Base-by-base conservation (phyloP, 2,797 vertebrate species). In the Anguilla pacifica region DNA sequence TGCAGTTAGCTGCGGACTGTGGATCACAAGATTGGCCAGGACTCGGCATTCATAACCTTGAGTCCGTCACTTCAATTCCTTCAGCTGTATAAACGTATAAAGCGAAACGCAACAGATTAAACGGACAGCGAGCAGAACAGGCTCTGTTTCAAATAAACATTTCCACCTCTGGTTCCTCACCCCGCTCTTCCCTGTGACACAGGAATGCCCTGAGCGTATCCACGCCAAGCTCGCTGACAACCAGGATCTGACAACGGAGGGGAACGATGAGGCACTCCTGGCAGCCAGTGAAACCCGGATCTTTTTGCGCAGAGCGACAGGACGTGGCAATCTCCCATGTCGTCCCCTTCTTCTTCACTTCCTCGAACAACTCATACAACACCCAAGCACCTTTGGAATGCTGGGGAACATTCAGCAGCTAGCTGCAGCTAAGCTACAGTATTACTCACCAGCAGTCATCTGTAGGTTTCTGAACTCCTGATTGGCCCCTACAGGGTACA, bases 191-290 rank as follows among this genome's bases (percentile, higher is more conserved):
- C 79, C 13, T 85, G 86, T 57, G 82, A 89, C 86, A 82, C 84
- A 9, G 22, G 87, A 87, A 88, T 88, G 84, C 61, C 89, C 67
- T 83, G 53, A 87, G 4, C 35, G 35, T 90, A 92, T 92, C 92
- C 25, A 3, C 3, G 90, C 70, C 87, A 31, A 86, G 86, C 82
- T 90, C 91, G 89, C 84, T 90, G 93, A 93, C 88, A 88, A 90
- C 86, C 81, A 90, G 88, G 86, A 88, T 72, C 87, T 53, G 10
- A 85, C 51, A 88, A 91, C 92, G 93, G 87, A 93, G 91, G 89
- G 90, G 89, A 93, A 91, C 13, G 84, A 31, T 19, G 90, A 89
- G 43, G 53, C 89, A 90, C 92, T 51, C 90, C 90, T 88, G 70
- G 90, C 81, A 88, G 83, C 85, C 61, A 90, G 91, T 89, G 22